Conservation (phyloP, 2,888 invertebrate genomes). For the Phyllotreta striolata region DNA sequence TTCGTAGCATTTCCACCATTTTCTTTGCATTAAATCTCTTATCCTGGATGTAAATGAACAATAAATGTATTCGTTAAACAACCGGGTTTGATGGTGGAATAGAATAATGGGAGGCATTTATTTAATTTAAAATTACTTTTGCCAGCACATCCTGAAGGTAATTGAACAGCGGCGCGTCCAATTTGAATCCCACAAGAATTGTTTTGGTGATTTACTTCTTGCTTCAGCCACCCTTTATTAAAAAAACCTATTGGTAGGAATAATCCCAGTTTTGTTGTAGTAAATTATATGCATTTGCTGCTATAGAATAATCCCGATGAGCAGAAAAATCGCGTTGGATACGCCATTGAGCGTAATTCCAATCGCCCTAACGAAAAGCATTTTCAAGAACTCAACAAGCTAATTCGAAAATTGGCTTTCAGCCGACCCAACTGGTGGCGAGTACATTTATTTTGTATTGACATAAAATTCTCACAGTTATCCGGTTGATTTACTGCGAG, state of each 20-base stretch:
- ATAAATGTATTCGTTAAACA: no score
- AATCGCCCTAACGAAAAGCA: not conserved
- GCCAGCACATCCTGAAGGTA: not conserved
- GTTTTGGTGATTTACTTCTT: no score
- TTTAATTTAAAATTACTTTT: conserved; percentile 7
- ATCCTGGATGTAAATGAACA: no score
- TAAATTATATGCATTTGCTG: no score
- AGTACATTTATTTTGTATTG: conserved; percentile 9
- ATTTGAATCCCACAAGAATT: no score
- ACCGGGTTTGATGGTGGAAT: not conserved
- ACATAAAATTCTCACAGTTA: not conserved
- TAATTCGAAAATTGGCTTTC: conserved; percentile 13
- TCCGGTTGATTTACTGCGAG: not conserved
- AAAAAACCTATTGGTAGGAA: no score
- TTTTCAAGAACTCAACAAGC: conserved; percentile 3
- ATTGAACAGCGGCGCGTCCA: conserved; percentile 3
- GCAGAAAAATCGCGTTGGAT: no score
- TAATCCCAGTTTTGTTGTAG: no score
- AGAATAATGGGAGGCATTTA: conserved; percentile 1
- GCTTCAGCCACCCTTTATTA: no score
- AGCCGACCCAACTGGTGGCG: not conserved
- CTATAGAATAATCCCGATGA: no score
- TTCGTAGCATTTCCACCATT: not conserved
- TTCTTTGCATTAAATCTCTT: no score
- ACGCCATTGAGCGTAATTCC: conserved; percentile 2